These are phyloP conservation scores for Austrolebias charrua DNA, from an alignment of 2,797 vertebrate genomes.

Conservation along the genomic window DNA sequence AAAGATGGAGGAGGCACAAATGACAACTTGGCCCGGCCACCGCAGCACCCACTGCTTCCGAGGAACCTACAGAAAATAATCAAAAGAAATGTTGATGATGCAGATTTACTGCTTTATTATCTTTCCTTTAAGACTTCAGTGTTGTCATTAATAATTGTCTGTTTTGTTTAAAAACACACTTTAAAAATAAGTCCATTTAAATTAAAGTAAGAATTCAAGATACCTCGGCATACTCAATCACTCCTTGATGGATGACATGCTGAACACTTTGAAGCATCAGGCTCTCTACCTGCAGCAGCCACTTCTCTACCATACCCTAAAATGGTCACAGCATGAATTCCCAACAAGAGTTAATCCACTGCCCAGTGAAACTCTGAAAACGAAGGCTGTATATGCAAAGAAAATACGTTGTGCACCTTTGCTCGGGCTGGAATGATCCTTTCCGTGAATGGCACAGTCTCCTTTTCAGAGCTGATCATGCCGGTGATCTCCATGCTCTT, in stretches of 20 bases:
- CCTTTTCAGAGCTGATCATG: conserved; percentile 93
- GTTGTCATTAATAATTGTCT: neutral
- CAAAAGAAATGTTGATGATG: neutral
- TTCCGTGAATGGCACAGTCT: conserved; percentile 82
- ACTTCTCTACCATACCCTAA: conserved; percentile 96
- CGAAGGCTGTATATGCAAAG: neutral
- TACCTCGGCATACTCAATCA: conserved; percentile 84
- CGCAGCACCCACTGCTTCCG: conserved; percentile 89
- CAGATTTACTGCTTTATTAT: neutral
- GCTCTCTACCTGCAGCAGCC: conserved; percentile 90
- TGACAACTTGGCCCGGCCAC: conserved; percentile 95
- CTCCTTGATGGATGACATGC: conserved; percentile 82
- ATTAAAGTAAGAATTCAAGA: neutral
- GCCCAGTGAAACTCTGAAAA: neutral
- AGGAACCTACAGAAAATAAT: conserved; percentile 77
- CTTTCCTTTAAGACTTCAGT: neutral
- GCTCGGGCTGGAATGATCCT: conserved; percentile 84
- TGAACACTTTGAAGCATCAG: conserved; percentile 86
- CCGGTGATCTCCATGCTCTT: conserved; percentile 82
- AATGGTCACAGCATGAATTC: neutral
- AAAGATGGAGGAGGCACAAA: conserved; percentile 91
- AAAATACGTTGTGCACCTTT: conserved; percentile 73
- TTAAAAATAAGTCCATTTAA: neutral
- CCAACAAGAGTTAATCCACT: neutral
- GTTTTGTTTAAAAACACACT: neutral